A percentile compares a stretch with the other conserved stretches of the same genome.
Evolutionary conservation across 1,140 invertebrate species (phyloP).

Genomic region (Aphis craccivora): DNA sequence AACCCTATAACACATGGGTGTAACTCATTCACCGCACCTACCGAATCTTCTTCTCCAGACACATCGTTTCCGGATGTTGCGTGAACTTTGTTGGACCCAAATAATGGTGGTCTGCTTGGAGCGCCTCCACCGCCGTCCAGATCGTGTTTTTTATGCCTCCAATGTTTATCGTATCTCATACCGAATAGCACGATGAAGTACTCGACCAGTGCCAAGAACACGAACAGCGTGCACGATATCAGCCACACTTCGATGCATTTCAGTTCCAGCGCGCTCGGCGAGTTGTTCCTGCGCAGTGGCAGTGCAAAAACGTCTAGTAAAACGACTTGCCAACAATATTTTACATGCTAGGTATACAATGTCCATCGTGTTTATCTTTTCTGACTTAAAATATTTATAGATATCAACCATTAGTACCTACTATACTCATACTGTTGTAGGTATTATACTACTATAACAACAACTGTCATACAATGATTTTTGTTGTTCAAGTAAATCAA

Average conservation of each 20-base stretch:
- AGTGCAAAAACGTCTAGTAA: background rate
- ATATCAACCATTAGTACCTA: background rate
- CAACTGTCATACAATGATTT: background rate
- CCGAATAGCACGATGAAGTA: constrained; percentile 75
- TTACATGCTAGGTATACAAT: background rate
- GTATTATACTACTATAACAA: too few relatives aligned
- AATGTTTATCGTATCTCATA: constrained; percentile 71
- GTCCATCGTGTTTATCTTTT: background rate
- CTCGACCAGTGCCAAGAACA: constrained; percentile 76
- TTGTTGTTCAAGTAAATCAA: constrained; percentile 10
- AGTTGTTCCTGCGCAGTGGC: constrained; percentile 67
- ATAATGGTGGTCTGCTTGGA: background rate
- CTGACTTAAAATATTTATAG: background rate
- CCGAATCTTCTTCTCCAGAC: background rate
- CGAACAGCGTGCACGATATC: constrained; percentile 75
- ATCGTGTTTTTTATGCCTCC: constrained; percentile 67
- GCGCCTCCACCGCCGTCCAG: constrained; percentile 60
- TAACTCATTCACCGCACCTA: background rate
- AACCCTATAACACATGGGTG: too few relatives aligned
- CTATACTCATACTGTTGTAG: background rate
- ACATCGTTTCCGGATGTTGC: background rate
- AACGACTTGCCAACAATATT: background rate
- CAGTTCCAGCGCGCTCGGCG: constrained; percentile 71
- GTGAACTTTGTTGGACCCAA: constrained; percentile 30
- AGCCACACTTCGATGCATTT: constrained; percentile 79